Base-by-base conservation (phyloP, 2,888 invertebrate genomes). In the Antheraea yamamai region DNA sequence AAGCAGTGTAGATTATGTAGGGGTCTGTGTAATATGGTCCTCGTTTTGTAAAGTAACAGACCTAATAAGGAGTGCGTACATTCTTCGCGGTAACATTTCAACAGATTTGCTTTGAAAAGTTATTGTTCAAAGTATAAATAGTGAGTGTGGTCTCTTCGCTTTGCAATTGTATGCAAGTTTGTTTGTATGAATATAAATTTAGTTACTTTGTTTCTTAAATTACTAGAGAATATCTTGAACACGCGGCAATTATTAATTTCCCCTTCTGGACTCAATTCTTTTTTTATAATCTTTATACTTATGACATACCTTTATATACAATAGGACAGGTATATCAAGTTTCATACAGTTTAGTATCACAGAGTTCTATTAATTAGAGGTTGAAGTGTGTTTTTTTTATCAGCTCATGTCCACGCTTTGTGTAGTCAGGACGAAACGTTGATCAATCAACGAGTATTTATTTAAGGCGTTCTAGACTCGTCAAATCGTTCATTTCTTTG, bases 1-100 rank as follows among this genome's bases (percentile, higher is more conserved):
- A 78, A 77, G 72, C 74, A 76, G 76, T 75, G 74, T 71, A 72
- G 74, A 75, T 76, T 75, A 47, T 75, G 20, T 74, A 75, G 73
- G 76, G 83, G n/a, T 83, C 85, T 76, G 61, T n/a, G 72, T 78
- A 79, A 58, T 76, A 73, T 85, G 84, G 88, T 78, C 75, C 51
- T 77, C 73, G 82, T 83, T 84, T 84, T 81, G 80, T 81, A 83
- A 81, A 81, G 83, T 78, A 79, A 76, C 81, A 76, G 77, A 74
- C 91, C 90, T 86, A 89, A 91, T 90, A 91, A 85, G 91, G 91
- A 76, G 76, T 79, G 70, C 39, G 79, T 81, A 87, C 85, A 86
- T 86, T 85, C 78, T 79, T 80, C 76, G 83, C 81, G 79, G 80
- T 83, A 86, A 84, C 35, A 35, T 52, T 35, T 39, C 74, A 72